These are phyloP conservation scores for Callyntrura sp. DNA, from an alignment of 2,888 invertebrate genomes.

Conservation along the genomic window DNA sequence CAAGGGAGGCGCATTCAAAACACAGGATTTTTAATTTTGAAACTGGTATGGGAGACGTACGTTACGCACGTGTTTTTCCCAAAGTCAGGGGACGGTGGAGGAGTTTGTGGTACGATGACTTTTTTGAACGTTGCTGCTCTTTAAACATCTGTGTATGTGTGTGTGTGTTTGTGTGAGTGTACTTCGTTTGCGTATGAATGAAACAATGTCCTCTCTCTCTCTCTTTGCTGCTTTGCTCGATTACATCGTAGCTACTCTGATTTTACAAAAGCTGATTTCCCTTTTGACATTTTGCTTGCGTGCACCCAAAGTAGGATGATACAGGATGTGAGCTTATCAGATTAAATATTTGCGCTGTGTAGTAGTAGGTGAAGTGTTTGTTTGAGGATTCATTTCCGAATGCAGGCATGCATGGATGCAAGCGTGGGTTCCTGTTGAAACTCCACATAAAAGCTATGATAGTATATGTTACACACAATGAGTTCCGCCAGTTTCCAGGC, in stretches of 20 bases:
- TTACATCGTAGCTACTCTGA: neutral
- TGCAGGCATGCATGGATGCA: constrained; percentile 45
- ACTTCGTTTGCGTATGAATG: neutral
- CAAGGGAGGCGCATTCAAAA: too few species aligned
- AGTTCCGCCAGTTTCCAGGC: neutral
- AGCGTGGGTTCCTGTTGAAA: neutral
- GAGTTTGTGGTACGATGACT: too few species aligned
- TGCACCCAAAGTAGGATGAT: neutral
- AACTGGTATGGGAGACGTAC: too few species aligned
- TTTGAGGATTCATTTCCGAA: constrained; percentile 3
- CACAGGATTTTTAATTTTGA: too few species aligned
- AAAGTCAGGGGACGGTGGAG: too few species aligned
- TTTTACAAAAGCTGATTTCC: neutral
- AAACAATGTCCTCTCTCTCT: neutral
- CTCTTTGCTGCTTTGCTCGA: too few species aligned
- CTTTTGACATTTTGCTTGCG: constrained; percentile 15
- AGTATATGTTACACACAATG: neutral
- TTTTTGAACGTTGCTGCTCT: too few species aligned
- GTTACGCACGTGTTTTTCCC: too few species aligned
- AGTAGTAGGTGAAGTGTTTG: neutral
- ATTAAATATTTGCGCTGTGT: constrained; percentile 5
- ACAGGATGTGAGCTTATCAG: neutral
- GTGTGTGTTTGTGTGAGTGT: too few species aligned
- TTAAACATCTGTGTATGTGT: too few species aligned
- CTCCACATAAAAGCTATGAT: neutral